A percentile compares a stretch with the other conserved stretches of the same genome.
Conservation (phyloP, 2,888 invertebrate species). For the Seladonia tumulorum region DNA sequence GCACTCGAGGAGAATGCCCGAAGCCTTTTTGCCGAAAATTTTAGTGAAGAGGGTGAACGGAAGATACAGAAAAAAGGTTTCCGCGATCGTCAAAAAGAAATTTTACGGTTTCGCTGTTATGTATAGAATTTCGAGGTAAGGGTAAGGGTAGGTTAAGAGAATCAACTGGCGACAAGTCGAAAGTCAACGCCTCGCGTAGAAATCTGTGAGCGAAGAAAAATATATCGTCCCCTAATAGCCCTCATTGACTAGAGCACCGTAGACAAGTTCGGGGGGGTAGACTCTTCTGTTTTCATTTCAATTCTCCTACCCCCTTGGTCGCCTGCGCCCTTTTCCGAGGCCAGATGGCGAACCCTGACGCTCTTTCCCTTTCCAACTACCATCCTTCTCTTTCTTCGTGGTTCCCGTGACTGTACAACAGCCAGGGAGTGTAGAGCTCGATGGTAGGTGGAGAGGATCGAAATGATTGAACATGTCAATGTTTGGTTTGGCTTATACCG, state of each 20-base stretch:
- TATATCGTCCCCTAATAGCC: constrained; percentile 84
- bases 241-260: constrained; percentile 82
- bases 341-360: constrained; percentile 80
- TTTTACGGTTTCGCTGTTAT: neutral
- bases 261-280: constrained; percentile 67
- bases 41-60: neutral
- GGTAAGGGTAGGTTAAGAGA: neutral
- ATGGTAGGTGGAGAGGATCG: constrained; percentile 69
- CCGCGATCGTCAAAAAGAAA: neutral
- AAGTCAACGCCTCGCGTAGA: constrained; percentile 68
- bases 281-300: constrained; percentile 83
- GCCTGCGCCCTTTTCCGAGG: constrained; percentile 66
- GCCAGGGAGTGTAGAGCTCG: constrained; percentile 37
- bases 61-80: neutral
- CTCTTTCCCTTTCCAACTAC: constrained; percentile 22
- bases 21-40: neutral
- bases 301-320: constrained; percentile 81
- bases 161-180: constrained; percentile 42
- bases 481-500: constrained; percentile 80
- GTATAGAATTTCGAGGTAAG: neutral
- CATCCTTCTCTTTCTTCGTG: constrained; percentile 29
- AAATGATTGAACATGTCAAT: constrained; percentile 84
- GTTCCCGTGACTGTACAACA: constrained; percentile 28
- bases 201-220: constrained; percentile 81
- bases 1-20: no score